Evolutionary conservation across 2,888 invertebrate genomes (phyloP).

Genomic region (Euzetes globulus): DNA sequence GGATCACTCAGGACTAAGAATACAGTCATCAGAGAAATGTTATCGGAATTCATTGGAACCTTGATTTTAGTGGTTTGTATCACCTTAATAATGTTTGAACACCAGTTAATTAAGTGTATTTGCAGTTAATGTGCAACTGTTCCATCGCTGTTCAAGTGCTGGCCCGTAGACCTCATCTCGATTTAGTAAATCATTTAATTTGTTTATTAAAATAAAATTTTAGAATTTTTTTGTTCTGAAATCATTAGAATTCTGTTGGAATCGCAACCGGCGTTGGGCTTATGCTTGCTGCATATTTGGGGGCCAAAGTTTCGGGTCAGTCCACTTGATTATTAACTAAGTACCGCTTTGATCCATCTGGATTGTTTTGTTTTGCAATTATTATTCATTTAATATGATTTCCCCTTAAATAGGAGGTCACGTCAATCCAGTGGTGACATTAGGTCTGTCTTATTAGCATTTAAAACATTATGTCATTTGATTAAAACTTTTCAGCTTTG

Average conservation of each 20-base stretch:
- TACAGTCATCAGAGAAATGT: slow-evolving; percentile 14
- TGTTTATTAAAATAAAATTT: not conserved
- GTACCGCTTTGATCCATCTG: too few relatives aligned
- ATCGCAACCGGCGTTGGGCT: slow-evolving; percentile 28
- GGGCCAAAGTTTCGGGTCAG: slow-evolving; percentile 25
- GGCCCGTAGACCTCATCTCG: not conserved
- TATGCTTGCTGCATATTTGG: slow-evolving; percentile 22
- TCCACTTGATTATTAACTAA: too few relatives aligned
- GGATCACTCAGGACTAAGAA: not conserved
- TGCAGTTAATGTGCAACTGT: slow-evolving; percentile 32
- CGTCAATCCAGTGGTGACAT: slow-evolving; percentile 32
- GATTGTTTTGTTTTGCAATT: not conserved
- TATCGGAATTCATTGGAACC: slow-evolving; percentile 32
- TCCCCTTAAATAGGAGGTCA: slow-evolving; percentile 21
- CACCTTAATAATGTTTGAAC: not conserved
- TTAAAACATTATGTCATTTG: not conserved
- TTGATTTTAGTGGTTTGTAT: slow-evolving; percentile 29
- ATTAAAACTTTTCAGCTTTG: not conserved
- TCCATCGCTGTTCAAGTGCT: slow-evolving; percentile 29
- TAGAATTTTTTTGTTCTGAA: not conserved
- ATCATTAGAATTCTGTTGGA: slow-evolving; percentile 6
- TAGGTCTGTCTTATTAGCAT: not conserved
- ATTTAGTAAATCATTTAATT: not conserved
- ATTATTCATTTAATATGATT: not conserved
- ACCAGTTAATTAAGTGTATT: not conserved